Percentiles rank a stretch among this genome's conserved stretches.
Evolutionary conservation across 2,888 invertebrate genomes (phyloP).

Genomic region (Drosophila birchii): DNA sequence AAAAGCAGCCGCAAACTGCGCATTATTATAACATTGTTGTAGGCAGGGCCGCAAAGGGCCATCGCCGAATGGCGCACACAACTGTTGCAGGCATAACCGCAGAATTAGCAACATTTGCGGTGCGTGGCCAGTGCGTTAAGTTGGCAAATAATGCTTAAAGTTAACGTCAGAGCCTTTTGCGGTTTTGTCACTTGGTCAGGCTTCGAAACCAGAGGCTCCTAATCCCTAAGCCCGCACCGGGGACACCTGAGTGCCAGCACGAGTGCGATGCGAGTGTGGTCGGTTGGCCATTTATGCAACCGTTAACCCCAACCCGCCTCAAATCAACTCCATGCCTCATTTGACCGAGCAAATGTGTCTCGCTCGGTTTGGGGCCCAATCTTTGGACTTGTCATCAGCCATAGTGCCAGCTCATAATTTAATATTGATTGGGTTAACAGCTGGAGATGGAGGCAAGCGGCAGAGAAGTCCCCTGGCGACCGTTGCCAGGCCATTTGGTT

Average conservation of each 20-base stretch:
- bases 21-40: conserved; percentile 57
- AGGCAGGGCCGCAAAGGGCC: conserved; percentile 14
- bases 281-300: conserved; percentile 33
- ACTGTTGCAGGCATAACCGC: conserved; percentile 72
- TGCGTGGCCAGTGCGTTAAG: conserved; percentile 61
- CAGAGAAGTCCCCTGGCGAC: conserved; percentile 9
- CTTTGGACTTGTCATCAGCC: conserved; percentile 19
- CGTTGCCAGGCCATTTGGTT: conserved; percentile 45
- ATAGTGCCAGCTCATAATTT: conserved; percentile 53
- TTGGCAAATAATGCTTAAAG: conserved; percentile 73
- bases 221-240: conserved; percentile 1
- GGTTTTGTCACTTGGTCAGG: conserved; percentile 74
- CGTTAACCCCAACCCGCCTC: conserved; percentile 13
- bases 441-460: conserved; percentile 6
- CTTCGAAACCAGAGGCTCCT: conserved; percentile 9
- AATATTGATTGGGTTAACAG: conserved; percentile 57
- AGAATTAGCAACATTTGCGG: conserved; percentile 79
- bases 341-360: conserved; percentile 39
- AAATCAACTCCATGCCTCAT: conserved; percentile 43
- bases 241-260: conserved; percentile 31
- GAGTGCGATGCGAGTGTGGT: conserved; percentile 35
- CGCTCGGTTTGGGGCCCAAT: conserved; percentile 35
- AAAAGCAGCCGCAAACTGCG: conserved; percentile 64
- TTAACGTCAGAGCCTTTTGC: conserved; percentile 72
- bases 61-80: conserved; percentile 31